A percentile compares a stretch with the other conserved stretches of the same genome.
phyloP scores from a whole-genome alignment of 2,113 vertebrate species.

The Polyodon spathula region DNA sequence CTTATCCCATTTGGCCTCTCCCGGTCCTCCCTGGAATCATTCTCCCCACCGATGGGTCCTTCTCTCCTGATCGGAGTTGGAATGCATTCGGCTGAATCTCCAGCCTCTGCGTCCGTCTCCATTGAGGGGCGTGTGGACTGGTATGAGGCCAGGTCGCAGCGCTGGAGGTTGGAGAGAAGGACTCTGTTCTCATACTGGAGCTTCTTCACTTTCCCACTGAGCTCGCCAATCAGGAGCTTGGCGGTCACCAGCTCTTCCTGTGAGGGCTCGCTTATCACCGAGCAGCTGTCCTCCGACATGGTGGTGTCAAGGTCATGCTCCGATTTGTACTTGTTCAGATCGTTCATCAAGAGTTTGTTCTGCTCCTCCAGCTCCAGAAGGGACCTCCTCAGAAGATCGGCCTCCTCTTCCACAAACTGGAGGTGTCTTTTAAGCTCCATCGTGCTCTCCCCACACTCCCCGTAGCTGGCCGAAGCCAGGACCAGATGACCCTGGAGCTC shows the following conservation, averaged over 20 bases:
- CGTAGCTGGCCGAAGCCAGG: conserved; percentile 38
- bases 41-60: conserved; percentile 50
- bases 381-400: conserved; percentile 83
- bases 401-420: conserved; percentile 97
- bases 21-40: conserved; percentile 37
- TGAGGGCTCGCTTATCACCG: conserved; percentile 71
- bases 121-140: conserved; percentile 66
- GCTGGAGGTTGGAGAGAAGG: conserved; percentile 91
- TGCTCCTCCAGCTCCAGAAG: conserved; percentile 93
- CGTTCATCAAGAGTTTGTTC: conserved; percentile 89
- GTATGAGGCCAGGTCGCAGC: conserved; percentile 85
- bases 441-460: conserved; percentile 72
- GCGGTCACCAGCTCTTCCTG: conserved; percentile 81
- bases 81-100: conserved; percentile 81
- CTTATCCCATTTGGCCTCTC: conserved; percentile 33
- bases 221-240: conserved; percentile 83
- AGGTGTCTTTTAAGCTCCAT: conserved; percentile 85
- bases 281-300: conserved; percentile 67
- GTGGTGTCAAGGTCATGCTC: conserved; percentile 67
- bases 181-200: conserved; percentile 97
- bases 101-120: conserved; percentile 82
- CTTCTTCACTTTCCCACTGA: conserved; percentile 91
- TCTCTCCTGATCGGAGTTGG: conserved; percentile 61
- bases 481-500: conserved; percentile 48
- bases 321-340: conserved; percentile 86